Base-by-base conservation (phyloP, 2,113 vertebrate species). In the Scomber colias region DNA sequence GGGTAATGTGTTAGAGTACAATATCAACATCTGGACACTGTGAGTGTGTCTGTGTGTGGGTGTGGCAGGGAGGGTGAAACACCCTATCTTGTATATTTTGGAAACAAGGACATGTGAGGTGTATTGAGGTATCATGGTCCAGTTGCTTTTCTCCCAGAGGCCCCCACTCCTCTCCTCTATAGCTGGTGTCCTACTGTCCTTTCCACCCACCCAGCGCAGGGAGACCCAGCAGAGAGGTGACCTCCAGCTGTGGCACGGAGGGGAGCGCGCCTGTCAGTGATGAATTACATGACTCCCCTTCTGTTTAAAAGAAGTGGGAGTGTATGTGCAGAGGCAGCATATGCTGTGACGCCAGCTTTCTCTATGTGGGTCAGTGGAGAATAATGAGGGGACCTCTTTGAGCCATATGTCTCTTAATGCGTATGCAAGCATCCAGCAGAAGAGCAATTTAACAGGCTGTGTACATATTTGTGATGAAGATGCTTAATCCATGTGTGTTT, bases 211-310 rank as follows among this genome's bases (percentile, higher is more conserved):
- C 59, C 11, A 21, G 4, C 1, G 14, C 71, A 63, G 82, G 81
- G 86, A 87, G 88, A 77, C 87, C 90, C 74, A 40, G 74, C 27
- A 24, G 77, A 77, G 79, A 80, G 79, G 46, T 91, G 91, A 88
- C 91, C 90, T 91, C 88, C 87, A 81, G 76, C 3, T 44, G 81
- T 81, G 80, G 78, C 78, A 83, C 71, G 16, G 77, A 61, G 77
- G 69, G 85, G 76, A 61, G 77, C 10, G 14, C 79, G 10, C 46
- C 80, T 83, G 80, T 89, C 93, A 90, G 78, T 93, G 92, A 94
- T 94, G 71, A 88, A 94, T 94, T 88, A 81, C 77, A 48, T 1
- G 13, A 71, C 79, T 71, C 69, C 62, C 76, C 70, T 71, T 59
- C 68, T 74, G 83, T 83, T 89, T 78, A 80, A 91, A 78, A 62